Evolutionary conservation across 1,140 invertebrate genomes (phyloP).

Genomic region (Pseudoatta argentina): DNA sequence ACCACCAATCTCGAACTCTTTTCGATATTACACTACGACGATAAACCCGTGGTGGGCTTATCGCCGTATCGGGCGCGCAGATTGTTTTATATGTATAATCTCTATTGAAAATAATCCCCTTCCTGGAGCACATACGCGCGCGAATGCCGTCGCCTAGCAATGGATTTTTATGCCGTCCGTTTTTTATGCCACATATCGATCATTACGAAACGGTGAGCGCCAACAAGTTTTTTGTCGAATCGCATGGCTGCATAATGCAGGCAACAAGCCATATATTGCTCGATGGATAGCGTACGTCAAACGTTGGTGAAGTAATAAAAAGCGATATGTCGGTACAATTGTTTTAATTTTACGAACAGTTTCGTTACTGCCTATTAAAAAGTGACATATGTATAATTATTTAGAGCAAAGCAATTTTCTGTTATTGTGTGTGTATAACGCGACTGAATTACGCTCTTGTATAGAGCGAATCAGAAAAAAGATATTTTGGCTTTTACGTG

Average conservation of each 20-base stretch:
- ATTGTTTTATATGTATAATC: slow-evolving; percentile 61
- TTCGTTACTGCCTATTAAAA: background rate
- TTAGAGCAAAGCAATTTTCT: background rate
- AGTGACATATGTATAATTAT: background rate
- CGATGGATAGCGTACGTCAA: slow-evolving; percentile 29
- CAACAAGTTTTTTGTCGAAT: slow-evolving; percentile 15
- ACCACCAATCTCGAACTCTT: slow-evolving; percentile 19
- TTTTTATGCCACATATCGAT: slow-evolving; percentile 11
- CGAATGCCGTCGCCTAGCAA: slow-evolving; percentile 5
- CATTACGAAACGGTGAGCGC: slow-evolving; percentile 20
- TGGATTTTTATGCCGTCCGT: slow-evolving; percentile 18
- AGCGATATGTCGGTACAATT: background rate
- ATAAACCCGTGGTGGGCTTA: slow-evolving; percentile 41
- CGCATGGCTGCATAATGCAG: slow-evolving; percentile 18
- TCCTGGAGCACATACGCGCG: background rate
- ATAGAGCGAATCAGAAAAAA: background rate
- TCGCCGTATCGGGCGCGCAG: background rate
- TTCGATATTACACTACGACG: slow-evolving; percentile 24
- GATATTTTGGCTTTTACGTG: background rate
- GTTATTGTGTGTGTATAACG: background rate
- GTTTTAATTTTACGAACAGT: background rate
- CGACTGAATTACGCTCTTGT: background rate
- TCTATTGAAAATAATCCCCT: slow-evolving; percentile 49
- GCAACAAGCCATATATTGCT: background rate
- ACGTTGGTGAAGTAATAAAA: slow-evolving; percentile 34